Percentiles rank a stretch among this genome's conserved stretches.
These are phyloP conservation scores for Hormaphis cornu DNA, from an alignment of 1,140 invertebrate species.

Conservation along the genomic window DNA sequence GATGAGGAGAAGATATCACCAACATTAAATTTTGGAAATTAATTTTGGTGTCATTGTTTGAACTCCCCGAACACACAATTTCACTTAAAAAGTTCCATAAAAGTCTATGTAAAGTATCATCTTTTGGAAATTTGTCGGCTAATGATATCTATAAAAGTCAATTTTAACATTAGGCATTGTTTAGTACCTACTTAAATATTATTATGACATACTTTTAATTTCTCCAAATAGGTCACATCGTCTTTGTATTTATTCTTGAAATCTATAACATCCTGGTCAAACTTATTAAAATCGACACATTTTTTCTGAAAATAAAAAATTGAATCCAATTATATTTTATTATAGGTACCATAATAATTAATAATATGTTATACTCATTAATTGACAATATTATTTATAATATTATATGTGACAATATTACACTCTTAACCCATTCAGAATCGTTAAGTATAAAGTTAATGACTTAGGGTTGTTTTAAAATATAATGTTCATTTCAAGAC, in stretches of 20 bases:
- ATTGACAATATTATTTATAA: background rate
- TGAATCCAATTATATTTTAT: slow-evolving; percentile 7
- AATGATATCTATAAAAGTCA: slow-evolving; percentile 6
- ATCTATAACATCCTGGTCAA: slow-evolving; percentile 64
- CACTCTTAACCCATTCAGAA: background rate
- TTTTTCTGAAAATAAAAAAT: slow-evolving; percentile 51
- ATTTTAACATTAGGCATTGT: background rate
- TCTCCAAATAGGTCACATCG: slow-evolving; percentile 66
- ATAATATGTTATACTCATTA: background rate
- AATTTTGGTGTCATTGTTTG: background rate
- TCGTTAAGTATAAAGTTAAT: background rate
- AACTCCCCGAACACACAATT: background rate
- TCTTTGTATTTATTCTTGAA: slow-evolving; percentile 66
- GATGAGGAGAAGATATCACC: background rate
- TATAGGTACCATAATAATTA: background rate
- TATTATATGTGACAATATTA: background rate
- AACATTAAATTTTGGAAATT: slow-evolving; percentile 1
- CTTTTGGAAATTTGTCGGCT: slow-evolving; percentile 14
- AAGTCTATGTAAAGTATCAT: background rate
- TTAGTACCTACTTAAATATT: background rate
- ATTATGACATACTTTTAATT: slow-evolving; percentile 52
- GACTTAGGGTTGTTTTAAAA: background rate
- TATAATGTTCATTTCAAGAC: background rate
- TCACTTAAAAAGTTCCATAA: slow-evolving; percentile 15
- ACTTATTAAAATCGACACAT: slow-evolving; percentile 74